These are phyloP conservation scores for Liasis olivaceus DNA, from an alignment of 2,797 vertebrate species.

Conservation along the genomic window DNA sequence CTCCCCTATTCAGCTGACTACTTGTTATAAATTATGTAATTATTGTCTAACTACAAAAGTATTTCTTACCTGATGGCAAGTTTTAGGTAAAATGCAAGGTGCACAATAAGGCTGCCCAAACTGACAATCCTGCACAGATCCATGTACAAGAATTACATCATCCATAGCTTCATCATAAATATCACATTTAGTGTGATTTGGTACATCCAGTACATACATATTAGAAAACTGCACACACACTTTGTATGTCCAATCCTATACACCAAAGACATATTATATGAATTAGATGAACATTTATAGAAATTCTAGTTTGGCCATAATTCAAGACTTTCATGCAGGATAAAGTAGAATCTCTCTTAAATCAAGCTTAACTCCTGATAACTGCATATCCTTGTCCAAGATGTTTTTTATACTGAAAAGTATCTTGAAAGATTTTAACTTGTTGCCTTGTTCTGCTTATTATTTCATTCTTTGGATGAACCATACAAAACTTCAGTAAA, in stretches of 20 bases:
- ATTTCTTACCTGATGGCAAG: conserved; percentile 68
- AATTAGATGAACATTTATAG: conserved; percentile 3
- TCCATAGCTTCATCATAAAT: conserved; percentile 67
- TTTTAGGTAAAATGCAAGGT: conserved; percentile 68
- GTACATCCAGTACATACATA: conserved; percentile 61
- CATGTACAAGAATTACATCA: conserved; percentile 68
- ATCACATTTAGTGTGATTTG: conserved; percentile 52
- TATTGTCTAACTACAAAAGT: background rate
- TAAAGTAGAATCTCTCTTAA: background rate
- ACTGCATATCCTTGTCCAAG: background rate
- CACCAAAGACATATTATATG: conserved; percentile 14
- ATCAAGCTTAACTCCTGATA: background rate
- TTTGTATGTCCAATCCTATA: conserved; percentile 67
- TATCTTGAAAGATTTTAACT: background rate
- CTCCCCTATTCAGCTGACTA: background rate
- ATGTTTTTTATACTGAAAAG: background rate
- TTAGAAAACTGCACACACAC: conserved; percentile 62
- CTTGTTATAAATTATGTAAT: background rate
- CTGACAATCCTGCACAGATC: conserved; percentile 66
- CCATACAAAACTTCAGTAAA: background rate
- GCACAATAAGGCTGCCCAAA: conserved; percentile 60
- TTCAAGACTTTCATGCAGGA: background rate
- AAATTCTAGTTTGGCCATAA: background rate
- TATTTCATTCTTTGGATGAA: background rate
- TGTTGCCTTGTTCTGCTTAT: background rate